Conservation (phyloP, 2,113 vertebrate genomes). For the Protobothrops mucrosquamatus region DNA sequence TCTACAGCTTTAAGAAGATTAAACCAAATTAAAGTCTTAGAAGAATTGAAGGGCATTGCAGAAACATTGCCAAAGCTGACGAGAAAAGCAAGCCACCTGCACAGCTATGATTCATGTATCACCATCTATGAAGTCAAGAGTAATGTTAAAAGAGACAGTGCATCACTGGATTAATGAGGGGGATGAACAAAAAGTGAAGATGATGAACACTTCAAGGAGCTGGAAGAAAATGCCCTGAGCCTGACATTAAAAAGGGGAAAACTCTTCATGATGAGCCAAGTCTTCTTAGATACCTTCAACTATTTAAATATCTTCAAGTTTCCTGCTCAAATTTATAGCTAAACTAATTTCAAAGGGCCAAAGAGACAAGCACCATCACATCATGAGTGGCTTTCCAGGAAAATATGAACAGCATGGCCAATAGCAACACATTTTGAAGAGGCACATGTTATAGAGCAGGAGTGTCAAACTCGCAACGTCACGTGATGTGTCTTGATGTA, state of each 20-base stretch:
- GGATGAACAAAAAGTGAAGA: conserved; percentile 1
- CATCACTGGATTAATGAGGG: conserved; percentile 23
- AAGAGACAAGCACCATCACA: not conserved
- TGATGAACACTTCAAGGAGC: conserved; percentile 11
- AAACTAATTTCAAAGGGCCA: not conserved
- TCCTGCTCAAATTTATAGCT: not conserved
- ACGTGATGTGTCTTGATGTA: too few species aligned
- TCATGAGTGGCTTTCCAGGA: not conserved
- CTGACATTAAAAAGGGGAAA: not conserved
- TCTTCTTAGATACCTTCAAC: not conserved
- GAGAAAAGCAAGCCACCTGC: conserved; percentile 12
- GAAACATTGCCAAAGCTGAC: not conserved
- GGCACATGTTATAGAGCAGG: not conserved
- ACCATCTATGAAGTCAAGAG: conserved; percentile 28
- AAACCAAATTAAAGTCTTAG: conserved; percentile 21
- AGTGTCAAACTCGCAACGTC: not conserved
- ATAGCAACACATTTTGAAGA: not conserved
- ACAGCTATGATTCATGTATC: conserved; percentile 26
- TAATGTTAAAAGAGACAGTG: not conserved
- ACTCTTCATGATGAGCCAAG: conserved; percentile 12
- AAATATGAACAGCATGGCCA: not conserved
- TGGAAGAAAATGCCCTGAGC: not conserved
- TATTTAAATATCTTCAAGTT: not conserved
- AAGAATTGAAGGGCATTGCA: conserved; percentile 34
- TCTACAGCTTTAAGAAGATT: conserved; percentile 21